These are phyloP conservation scores for Neotragus moschatus DNA, from an alignment of 2,113 vertebrate species.

Conservation along the genomic window DNA sequence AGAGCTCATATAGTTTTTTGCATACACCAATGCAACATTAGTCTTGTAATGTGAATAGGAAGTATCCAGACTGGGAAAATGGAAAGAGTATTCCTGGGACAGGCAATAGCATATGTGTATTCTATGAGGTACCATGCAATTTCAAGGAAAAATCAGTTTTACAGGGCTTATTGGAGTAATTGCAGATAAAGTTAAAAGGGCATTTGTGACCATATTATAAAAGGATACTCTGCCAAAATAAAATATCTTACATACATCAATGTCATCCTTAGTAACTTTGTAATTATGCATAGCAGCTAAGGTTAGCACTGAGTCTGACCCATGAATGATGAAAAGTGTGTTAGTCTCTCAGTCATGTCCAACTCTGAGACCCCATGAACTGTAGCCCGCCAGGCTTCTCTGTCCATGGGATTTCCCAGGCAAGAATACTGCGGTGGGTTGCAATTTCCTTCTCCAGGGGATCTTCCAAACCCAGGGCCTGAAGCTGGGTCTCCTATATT, in stretches of 20 bases:
- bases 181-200: not conserved
- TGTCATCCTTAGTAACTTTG: not conserved
- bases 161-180: not conserved
- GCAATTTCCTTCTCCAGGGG: not conserved
- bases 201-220: not conserved
- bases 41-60: not conserved
- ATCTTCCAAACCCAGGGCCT: not conserved
- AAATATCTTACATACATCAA: not conserved
- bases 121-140: not conserved
- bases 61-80: not conserved
- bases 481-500: not conserved
- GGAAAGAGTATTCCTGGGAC: not conserved
- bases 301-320: not conserved
- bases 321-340: not conserved
- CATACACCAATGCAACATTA: not conserved
- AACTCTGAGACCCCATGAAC: not conserved
- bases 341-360: not conserved
- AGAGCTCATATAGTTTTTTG: not conserved
- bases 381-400: not conserved
- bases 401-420: not conserved
- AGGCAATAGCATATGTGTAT: not conserved
- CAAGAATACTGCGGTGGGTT: not conserved
- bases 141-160: not conserved
- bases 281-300: not conserved
- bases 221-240: not conserved